Evolutionary conservation across 1,140 invertebrate genomes (phyloP).

Genomic region (Bombus polaris): DNA sequence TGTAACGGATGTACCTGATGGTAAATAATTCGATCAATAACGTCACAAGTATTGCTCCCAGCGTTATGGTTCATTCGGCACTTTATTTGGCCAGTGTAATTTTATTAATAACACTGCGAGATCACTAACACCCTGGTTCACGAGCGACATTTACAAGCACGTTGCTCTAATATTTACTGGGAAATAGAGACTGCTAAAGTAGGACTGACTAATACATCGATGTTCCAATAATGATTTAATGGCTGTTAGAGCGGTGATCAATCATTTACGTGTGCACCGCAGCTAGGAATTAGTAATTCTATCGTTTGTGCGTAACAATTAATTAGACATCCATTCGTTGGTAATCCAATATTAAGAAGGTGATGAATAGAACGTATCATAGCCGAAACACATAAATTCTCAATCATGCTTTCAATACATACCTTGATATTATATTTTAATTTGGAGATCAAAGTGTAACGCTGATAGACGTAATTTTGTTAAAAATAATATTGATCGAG

Average conservation of each 20-base stretch:
- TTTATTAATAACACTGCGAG: not conserved
- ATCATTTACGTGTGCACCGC: not conserved
- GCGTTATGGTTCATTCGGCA: no score
- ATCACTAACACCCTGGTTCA: no score
- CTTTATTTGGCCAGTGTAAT: not conserved
- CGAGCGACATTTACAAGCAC: not conserved
- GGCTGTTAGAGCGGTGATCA: not conserved
- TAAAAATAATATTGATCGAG: no score
- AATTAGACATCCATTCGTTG: not conserved
- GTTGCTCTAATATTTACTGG: not conserved
- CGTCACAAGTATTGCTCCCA: not conserved
- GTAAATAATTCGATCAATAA: not conserved
- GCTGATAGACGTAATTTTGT: no score
- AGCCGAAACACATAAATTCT: no score
- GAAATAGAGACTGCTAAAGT: not conserved
- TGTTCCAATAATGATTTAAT: constrained; percentile 13
- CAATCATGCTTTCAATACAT: no score
- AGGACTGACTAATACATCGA: constrained; percentile 21
- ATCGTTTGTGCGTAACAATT: not conserved
- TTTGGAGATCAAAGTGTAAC: not conserved
- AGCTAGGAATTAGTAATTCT: not conserved
- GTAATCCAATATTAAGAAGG: not conserved
- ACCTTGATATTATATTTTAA: not conserved
- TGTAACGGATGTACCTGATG: not conserved
- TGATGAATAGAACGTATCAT: not conserved